These are phyloP conservation scores for Balanococcus diminutus DNA, from an alignment of 2,888 invertebrate species.

Conservation along the genomic window DNA sequence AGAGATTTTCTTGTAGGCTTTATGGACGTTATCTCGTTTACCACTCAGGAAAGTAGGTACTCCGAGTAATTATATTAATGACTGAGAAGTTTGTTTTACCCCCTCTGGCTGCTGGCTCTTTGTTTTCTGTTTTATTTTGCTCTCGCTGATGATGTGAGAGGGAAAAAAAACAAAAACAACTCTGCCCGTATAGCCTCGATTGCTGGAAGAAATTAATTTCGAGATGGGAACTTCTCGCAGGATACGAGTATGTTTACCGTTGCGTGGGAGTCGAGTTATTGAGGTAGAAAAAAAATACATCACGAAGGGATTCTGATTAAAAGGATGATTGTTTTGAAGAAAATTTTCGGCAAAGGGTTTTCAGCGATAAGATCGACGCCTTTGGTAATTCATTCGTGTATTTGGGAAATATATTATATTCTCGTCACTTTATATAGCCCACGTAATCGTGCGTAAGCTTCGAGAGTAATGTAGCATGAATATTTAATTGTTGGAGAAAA, in stretches of 20 bases:
- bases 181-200: background rate
- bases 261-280: background rate
- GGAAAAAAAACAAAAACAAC: background rate
- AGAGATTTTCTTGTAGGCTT: background rate
- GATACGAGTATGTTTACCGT: conserved; percentile 5
- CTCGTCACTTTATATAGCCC: background rate
- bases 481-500: background rate
- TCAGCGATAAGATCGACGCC: background rate
- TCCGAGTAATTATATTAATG: background rate
- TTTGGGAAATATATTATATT: background rate
- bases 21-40: background rate
- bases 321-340: background rate
- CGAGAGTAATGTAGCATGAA: background rate
- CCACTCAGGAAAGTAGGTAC: background rate
- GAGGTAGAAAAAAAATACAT: background rate
- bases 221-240: background rate
- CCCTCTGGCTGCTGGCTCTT: background rate
- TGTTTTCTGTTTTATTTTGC: background rate
- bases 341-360: background rate
- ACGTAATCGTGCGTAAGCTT: background rate
- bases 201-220: background rate
- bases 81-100: background rate
- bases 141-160: background rate
- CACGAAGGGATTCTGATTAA: background rate
- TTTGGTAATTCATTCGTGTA: background rate